A percentile compares a stretch with the other conserved stretches of the same genome.
phyloP scores from a whole-genome alignment of 2,888 invertebrate genomes.

The Lepidocyrtinus sp. region DNA sequence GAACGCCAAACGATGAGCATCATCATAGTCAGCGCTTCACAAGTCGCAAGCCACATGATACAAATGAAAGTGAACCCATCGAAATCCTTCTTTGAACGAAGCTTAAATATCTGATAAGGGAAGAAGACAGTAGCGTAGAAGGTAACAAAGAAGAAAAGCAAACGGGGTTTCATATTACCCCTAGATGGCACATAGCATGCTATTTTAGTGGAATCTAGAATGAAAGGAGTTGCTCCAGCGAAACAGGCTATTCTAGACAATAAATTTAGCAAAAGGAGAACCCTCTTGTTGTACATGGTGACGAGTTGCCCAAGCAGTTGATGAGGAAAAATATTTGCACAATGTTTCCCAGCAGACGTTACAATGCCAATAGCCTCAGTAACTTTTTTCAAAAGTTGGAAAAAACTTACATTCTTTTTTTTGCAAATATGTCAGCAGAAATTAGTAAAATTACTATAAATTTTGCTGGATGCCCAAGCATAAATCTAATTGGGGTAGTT shows the following conservation, averaged over 20 bases:
- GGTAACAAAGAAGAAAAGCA: not conserved
- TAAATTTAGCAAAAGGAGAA: not conserved
- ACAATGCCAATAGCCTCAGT: no score
- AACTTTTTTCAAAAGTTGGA: not conserved
- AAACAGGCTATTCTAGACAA: not conserved
- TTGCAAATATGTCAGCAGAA: not conserved
- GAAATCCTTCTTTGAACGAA: not conserved
- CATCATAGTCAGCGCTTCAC: conserved; percentile 1
- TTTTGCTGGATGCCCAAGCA: no score
- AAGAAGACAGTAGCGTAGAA: conserved; percentile 14
- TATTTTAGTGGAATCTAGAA: not conserved
- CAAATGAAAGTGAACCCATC: not conserved
- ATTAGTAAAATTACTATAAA: no score
- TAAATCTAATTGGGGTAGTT: no score
- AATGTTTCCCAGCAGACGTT: no score
- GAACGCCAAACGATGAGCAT: not conserved
- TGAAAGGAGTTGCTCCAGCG: conserved; percentile 7
- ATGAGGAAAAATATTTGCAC: no score
- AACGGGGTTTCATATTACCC: not conserved
- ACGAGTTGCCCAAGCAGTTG: no score
- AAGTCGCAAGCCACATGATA: not conserved
- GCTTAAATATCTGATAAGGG: not conserved
- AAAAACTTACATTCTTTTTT: not conserved
- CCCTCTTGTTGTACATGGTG: not conserved
- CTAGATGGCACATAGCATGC: not conserved